These are phyloP conservation scores for Dinoponera quadriceps DNA, from an alignment of 1,140 invertebrate species.

Conservation along the genomic window DNA sequence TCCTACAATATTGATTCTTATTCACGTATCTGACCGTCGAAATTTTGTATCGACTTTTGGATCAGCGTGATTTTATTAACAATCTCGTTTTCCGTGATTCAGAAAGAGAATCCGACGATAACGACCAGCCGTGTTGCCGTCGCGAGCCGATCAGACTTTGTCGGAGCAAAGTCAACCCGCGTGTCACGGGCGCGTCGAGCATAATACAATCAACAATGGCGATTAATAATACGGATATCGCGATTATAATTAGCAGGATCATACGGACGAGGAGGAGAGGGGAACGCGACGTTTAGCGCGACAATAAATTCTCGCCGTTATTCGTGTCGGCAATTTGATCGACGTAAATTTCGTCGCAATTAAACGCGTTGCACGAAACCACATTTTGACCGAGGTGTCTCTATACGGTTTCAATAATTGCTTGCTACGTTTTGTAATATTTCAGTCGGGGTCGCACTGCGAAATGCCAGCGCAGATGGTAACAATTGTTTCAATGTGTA, in stretches of 20 bases:
- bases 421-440: conserved; percentile 57
- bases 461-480: conserved; percentile 12
- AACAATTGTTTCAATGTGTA: conserved; percentile 26
- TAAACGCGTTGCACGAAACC: conserved; percentile 53
- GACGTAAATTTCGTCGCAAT: conserved; percentile 60
- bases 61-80: conserved; percentile 13
- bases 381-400: conserved; percentile 55
- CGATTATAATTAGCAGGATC: conserved; percentile 53
- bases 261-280: conserved; percentile 16
- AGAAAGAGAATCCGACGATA: conserved; percentile 5
- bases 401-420: conserved; percentile 53
- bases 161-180: conserved; percentile 36
- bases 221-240: conserved; percentile 58
- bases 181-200: conserved; percentile 37
- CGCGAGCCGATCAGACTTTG: conserved; percentile 12
- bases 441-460: conserved; percentile 10
- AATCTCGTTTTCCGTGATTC: not conserved
- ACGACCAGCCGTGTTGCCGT: conserved; percentile 5
- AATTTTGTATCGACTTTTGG: not conserved
- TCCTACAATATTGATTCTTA: not conserved
- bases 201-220: conserved; percentile 53
- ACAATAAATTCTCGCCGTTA: conserved; percentile 59
- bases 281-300: conserved; percentile 33
- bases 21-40: no score
- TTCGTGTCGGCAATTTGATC: conserved; percentile 53